Percentiles rank a stretch among this genome's conserved stretches.
These are phyloP conservation scores for Formica aserva DNA, from an alignment of 2,888 invertebrate genomes.

Conservation along the genomic window DNA sequence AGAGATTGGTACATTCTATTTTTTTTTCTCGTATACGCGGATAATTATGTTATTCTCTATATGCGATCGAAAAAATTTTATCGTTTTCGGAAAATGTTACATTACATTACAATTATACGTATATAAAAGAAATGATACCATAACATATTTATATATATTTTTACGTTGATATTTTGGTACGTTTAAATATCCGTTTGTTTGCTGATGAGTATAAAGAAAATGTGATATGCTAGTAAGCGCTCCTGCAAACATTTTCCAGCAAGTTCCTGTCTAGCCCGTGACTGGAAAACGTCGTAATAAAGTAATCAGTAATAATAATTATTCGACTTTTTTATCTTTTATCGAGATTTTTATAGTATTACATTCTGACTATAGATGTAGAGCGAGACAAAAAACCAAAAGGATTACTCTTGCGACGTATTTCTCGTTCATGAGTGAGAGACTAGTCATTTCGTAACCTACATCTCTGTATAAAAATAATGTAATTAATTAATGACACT, in stretches of 20 bases:
- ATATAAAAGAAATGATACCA: background rate
- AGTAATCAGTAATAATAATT: background rate
- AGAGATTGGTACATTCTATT: background rate
- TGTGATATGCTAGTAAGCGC: background rate
- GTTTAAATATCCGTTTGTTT: background rate
- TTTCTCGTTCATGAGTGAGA: constrained; percentile 35
- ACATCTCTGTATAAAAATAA: background rate
- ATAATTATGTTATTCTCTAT: background rate
- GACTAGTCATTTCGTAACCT: constrained; percentile 42
- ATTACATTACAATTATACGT: background rate
- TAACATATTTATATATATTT: background rate
- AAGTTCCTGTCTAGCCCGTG: constrained; percentile 27
- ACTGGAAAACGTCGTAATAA: background rate
- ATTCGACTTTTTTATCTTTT: background rate
- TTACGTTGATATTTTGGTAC: background rate
- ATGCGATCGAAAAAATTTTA: background rate
- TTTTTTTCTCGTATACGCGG: background rate
- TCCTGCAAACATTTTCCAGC: background rate
- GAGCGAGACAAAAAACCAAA: background rate
- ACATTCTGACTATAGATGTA: background rate
- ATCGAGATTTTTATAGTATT: constrained; percentile 22
- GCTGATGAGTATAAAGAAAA: background rate
- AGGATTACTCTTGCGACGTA: constrained; percentile 3
- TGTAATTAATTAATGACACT: background rate
- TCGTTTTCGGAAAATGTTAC: background rate